Conservation (phyloP, 2,888 invertebrate species). For the Drosophila acutilabella region DNA sequence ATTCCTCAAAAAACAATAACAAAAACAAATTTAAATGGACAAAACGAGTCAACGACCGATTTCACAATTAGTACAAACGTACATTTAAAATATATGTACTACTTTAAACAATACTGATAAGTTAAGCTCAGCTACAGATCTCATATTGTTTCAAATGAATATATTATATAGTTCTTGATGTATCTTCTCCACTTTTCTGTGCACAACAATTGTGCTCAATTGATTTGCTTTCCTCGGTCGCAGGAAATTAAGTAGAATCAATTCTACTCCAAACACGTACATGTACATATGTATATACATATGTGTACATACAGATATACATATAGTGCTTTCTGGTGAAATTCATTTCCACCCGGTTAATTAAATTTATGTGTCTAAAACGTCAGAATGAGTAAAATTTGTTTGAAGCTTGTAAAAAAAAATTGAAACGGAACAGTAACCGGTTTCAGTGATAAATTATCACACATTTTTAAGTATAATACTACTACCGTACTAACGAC, state of each 20-base stretch:
- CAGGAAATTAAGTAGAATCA: conserved; percentile 31
- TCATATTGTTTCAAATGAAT: conserved; percentile 18
- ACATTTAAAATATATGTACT: background rate
- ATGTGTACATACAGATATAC: background rate
- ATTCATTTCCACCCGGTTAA: conserved; percentile 4
- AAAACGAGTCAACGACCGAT: conserved; percentile 39
- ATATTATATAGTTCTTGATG: background rate
- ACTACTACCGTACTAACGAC: background rate
- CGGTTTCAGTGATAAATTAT: conserved; percentile 9
- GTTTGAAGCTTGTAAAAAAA: background rate
- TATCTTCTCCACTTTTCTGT: background rate
- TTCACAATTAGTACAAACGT: conserved; percentile 7
- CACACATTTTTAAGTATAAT: background rate
- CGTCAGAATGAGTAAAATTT: background rate
- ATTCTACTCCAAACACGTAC: conserved; percentile 23
- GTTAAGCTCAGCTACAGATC: conserved; percentile 30
- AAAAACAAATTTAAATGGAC: conserved; percentile 17
- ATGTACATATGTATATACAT: background rate
- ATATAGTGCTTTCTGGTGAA: conserved; percentile 12
- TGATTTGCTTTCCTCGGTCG: conserved; percentile 24
- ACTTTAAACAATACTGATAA: conserved; percentile 29
- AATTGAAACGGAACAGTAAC: background rate
- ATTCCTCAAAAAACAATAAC: conserved; percentile 10
- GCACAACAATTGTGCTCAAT: conserved; percentile 25
- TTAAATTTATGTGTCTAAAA: background rate